Evolutionary conservation across 2,797 vertebrate genomes (phyloP).

Genomic region (Notolepis coatsorum): DNA sequence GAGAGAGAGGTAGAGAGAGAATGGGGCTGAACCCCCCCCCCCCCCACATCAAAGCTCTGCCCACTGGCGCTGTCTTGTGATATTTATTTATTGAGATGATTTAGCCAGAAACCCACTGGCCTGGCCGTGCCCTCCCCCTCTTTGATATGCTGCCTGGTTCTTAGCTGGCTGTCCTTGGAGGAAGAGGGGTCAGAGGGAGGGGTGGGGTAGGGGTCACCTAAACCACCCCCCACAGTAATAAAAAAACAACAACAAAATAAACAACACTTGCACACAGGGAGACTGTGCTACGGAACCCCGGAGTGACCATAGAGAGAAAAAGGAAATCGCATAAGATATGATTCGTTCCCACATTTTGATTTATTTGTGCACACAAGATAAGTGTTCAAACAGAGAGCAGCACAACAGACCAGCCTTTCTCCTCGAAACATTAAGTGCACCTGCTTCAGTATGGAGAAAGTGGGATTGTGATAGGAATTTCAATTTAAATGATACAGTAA

Average conservation of each 20-base stretch:
- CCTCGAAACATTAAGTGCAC: too few relatives aligned
- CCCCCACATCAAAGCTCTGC: constrained; percentile 76
- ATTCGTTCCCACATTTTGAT: too few relatives aligned
- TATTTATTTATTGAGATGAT: constrained; percentile 86
- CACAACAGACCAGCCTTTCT: too few relatives aligned
- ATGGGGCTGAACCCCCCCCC: constrained; percentile 69
- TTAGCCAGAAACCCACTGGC: constrained; percentile 82
- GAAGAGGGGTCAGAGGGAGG: constrained; percentile 56
- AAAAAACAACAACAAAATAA: too few relatives aligned
- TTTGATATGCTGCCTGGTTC: constrained; percentile 83
- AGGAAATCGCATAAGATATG: too few relatives aligned
- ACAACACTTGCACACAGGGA: constrained; percentile 7
- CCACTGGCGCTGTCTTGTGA: constrained; percentile 81
- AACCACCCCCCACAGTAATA: constrained; percentile 75
- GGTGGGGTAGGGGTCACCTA: constrained; percentile 60
- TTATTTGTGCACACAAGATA: too few relatives aligned
- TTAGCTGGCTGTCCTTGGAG: constrained; percentile 77
- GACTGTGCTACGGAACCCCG: too few relatives aligned
- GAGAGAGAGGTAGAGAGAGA: constrained; percentile 68
- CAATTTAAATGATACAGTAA: too few relatives aligned
- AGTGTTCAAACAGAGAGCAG: too few relatives aligned
- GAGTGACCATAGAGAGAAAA: too few relatives aligned
- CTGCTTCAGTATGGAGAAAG: too few relatives aligned
- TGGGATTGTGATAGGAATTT: too few relatives aligned
- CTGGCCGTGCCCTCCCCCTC: constrained; percentile 72